A percentile compares a stretch with the other conserved stretches of the same genome.
These are phyloP conservation scores for Lycophotia porphyrea DNA, from an alignment of 2,888 invertebrate species.

Conservation along the genomic window DNA sequence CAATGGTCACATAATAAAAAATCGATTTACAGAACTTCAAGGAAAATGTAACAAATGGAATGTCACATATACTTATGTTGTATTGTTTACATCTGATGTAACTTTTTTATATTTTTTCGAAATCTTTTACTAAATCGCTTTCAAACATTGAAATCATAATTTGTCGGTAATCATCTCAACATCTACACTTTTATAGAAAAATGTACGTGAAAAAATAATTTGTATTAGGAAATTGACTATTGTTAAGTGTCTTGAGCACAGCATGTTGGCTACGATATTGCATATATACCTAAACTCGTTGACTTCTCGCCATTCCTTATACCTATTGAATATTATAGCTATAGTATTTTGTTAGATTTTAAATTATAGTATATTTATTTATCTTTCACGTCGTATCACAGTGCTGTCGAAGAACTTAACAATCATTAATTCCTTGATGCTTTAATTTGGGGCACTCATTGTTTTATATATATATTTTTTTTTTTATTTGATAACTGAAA, in stretches of 20 bases:
- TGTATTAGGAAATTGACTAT: slow-evolving; percentile 44
- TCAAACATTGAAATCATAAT: slow-evolving; percentile 62
- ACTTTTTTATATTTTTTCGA: slow-evolving; percentile 3
- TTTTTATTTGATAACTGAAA: slow-evolving; percentile 25
- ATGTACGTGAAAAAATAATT: slow-evolving; percentile 29
- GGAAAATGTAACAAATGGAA: slow-evolving; percentile 20
- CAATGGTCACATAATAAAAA: slow-evolving; percentile 26
- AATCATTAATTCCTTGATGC: slow-evolving; percentile 55
- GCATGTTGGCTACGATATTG: slow-evolving; percentile 47
- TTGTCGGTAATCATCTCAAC: slow-evolving; percentile 27
- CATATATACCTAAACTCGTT: slow-evolving; percentile 47
- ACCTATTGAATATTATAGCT: slow-evolving; percentile 69
- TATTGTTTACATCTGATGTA: slow-evolving; percentile 13
- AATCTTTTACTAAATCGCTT: slow-evolving; percentile 6
- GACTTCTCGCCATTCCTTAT: slow-evolving; percentile 79
- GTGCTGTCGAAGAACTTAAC: slow-evolving; percentile 44
- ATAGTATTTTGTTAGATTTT: slow-evolving; percentile 67
- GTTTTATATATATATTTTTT: slow-evolving; percentile 4
- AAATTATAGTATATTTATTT: slow-evolving; percentile 53
- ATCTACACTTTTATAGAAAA: slow-evolving; percentile 24
- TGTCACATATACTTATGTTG: slow-evolving; percentile 17
- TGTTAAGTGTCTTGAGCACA: slow-evolving; percentile 48
- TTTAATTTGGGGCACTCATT: slow-evolving; percentile 24
- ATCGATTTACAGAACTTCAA: slow-evolving; percentile 22
- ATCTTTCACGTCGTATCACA: slow-evolving; percentile 39